A percentile compares a stretch with the other conserved stretches of the same genome.
Conservation (phyloP, 2,888 invertebrate species). For the Dolichopus griseipennis region DNA sequence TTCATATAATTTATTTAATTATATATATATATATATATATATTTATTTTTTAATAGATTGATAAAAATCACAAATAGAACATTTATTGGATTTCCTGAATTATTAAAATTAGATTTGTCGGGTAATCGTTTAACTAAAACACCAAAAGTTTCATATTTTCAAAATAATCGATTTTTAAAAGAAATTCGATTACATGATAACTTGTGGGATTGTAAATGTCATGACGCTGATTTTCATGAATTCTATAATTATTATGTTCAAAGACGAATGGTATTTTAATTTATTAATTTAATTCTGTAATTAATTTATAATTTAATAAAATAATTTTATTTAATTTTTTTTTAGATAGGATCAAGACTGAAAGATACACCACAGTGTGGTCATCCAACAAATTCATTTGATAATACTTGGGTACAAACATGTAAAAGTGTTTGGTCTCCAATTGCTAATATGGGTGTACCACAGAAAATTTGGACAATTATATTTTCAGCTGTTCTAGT, state of each 20-base stretch:
- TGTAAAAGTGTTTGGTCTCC: constrained; percentile 57
- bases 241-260: constrained; percentile 54
- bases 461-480: constrained; percentile 51
- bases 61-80: constrained; percentile 53
- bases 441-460: constrained; percentile 34
- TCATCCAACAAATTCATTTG: constrained; percentile 53
- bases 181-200: constrained; percentile 59
- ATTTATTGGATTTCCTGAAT: constrained; percentile 52
- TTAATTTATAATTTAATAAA: background rate
- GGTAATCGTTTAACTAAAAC: constrained; percentile 62
- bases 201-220: constrained; percentile 69
- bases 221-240: constrained; percentile 49
- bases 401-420: constrained; percentile 59
- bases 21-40: too few relatives aligned
- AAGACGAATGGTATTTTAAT: constrained; percentile 43
- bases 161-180: constrained; percentile 50
- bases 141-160: constrained; percentile 52
- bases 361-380: constrained; percentile 48
- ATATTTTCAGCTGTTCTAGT: constrained; percentile 47
- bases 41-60: constrained; percentile 49
- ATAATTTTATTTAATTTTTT: constrained; percentile 5
- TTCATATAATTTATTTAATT: too few relatives aligned
- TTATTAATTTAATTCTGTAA: constrained; percentile 19
- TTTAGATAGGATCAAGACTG: constrained; percentile 32
- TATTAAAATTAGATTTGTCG: constrained; percentile 54